Evolutionary conservation across 1,140 invertebrate species (phyloP), one percentile per base, ranked within the genome.

Genomic region (Copidosoma floridanum): DNA sequence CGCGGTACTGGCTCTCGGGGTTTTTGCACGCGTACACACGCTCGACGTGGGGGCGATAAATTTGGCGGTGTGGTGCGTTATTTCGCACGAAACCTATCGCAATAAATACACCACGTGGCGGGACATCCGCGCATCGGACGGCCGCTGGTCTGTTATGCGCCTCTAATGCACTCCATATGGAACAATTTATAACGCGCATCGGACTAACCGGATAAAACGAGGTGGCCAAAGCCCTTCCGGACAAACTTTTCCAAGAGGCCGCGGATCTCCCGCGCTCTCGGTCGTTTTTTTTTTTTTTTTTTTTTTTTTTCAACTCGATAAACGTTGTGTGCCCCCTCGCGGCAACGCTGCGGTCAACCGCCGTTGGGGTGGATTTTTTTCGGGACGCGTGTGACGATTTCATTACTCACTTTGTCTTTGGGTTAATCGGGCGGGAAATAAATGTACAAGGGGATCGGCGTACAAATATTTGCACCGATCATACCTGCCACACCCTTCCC

Each of bases 131-230:
- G n/a, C 29, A 16, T 12, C 26, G 26, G 29, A 5, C 27, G 14
- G 40, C 12, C 4, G 5, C 16, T 16, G 38, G 10, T 48, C 57
- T 61, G 67, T 70, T 77, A 70, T 72, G 71, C n/a, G n/a, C n/a
- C 72, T 72, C 69, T 77, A 77, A 78, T 79, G 73, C 74, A 74
- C 66, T 76, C 69, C 72, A 77, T 75, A 79, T 77, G 73, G 71
- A 77, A 72, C 76, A 79, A 79, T 78, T 78, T 79, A 75, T 74
- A 72, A 77, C 73, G 70, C 70, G 65, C 72, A 40, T 59, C 26
- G 10, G 27, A 38, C 37, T 16, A 14, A 8, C 37, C 59, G 52
- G 59, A 61, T 61, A 61, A 61, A n/a, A 61, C 52, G 52, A 55
- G 59, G 18, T 47, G 37, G 37, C 59, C 41, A 61, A 55, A 54